Evolutionary conservation across 2,888 invertebrate genomes (phyloP).

Genomic region (Drosophila diplacantha): DNA sequence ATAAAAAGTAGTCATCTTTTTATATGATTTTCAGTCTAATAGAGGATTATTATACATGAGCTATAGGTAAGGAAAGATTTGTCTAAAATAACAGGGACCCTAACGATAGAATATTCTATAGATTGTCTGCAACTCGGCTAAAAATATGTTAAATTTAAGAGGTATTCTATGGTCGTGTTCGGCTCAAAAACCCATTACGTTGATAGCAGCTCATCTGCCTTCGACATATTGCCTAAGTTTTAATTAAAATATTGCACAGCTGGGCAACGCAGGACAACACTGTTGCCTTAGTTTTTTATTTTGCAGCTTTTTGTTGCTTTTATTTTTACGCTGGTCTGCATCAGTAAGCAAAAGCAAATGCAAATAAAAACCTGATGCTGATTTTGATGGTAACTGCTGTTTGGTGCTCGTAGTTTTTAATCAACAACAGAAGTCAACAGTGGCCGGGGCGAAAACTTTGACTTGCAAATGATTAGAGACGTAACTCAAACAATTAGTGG

Average conservation of each 20-base stretch:
- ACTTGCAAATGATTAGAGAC: slow-evolving; percentile 71
- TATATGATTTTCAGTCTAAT: slow-evolving; percentile 1
- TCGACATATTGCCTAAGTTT: slow-evolving; percentile 68
- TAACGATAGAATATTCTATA: no score
- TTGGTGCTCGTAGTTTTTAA: slow-evolving; percentile 52
- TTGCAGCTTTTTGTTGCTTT: slow-evolving; percentile 19
- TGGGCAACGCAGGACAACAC: slow-evolving; percentile 28
- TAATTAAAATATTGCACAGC: slow-evolving; percentile 74
- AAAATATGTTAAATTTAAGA: not conserved
- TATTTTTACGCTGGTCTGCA: slow-evolving; percentile 15
- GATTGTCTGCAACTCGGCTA: no score
- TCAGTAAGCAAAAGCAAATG: slow-evolving; percentile 41
- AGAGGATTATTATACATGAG: not conserved
- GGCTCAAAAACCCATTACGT: not conserved
- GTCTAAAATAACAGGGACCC: no score
- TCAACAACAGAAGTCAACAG: slow-evolving; percentile 63
- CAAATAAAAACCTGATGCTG: slow-evolving; percentile 24
- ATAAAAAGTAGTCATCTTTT: slow-evolving; percentile 20
- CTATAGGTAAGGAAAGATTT: no score
- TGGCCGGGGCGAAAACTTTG: slow-evolving; percentile 55
- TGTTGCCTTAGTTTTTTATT: slow-evolving; percentile 17
- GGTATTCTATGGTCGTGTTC: not conserved
- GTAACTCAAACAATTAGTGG: slow-evolving; percentile 71
- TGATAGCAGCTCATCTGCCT: slow-evolving; percentile 8
- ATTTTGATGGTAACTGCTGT: slow-evolving; percentile 23